A percentile compares a stretch with the other conserved stretches of the same genome.
These are phyloP conservation scores for Caenorhabditis plicata DNA, from an alignment of 2,888 invertebrate species.

Conservation along the genomic window DNA sequence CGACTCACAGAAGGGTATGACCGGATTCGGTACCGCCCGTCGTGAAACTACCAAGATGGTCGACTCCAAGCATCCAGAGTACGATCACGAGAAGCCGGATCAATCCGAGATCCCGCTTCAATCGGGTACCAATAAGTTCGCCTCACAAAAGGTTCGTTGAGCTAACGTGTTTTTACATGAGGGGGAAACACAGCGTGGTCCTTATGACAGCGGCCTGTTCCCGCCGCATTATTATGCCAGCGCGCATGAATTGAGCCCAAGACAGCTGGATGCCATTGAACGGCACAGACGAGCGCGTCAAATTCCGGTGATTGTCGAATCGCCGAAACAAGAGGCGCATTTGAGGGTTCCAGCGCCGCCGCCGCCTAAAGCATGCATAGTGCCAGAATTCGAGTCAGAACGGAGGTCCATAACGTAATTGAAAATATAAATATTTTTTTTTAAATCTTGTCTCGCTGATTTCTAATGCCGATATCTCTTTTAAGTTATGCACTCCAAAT, in stretches of 20 bases:
- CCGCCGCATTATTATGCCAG: constrained; percentile 45
- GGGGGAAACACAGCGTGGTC: no score
- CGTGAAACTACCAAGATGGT: constrained; percentile 65
- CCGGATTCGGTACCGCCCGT: constrained; percentile 64
- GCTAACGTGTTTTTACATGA: constrained; percentile 6
- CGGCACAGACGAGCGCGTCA: constrained; percentile 38
- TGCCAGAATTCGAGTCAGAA: constrained; percentile 25
- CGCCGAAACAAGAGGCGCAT: neutral
- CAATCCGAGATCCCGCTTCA: constrained; percentile 65
- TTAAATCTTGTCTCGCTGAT: no score
- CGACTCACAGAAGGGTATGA: constrained; percentile 66
- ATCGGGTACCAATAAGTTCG: constrained; percentile 64
- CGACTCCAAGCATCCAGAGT: constrained; percentile 66
- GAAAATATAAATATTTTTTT: no score
- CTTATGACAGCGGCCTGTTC: constrained; percentile 30
- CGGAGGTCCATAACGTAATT: constrained; percentile 11
- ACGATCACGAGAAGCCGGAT: constrained; percentile 64
- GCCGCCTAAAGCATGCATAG: constrained; percentile 12
- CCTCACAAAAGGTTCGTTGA: constrained; percentile 62
- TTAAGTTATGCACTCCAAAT: no score
- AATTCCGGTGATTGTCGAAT: constrained; percentile 28
- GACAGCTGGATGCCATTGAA: constrained; percentile 49
- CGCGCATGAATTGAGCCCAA: constrained; percentile 39
- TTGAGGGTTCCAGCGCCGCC: constrained; percentile 11
- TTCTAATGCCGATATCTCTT: no score